Evolutionary conservation across 2,113 vertebrate species (phyloP).

Genomic region (Chaenocephalus aceratus): DNA sequence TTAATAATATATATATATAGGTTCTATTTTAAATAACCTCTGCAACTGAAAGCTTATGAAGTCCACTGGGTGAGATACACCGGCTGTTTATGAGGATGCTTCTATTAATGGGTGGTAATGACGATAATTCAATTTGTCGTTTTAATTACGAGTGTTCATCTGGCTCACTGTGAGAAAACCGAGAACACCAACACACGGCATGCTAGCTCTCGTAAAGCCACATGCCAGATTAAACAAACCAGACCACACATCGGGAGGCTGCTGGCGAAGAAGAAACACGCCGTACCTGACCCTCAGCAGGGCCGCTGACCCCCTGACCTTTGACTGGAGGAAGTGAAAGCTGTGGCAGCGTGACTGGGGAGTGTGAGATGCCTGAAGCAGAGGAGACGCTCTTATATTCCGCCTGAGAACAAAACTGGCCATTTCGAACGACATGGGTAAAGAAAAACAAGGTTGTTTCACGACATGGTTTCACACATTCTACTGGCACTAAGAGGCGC

Average conservation of each 20-base stretch:
- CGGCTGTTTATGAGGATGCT: not conserved
- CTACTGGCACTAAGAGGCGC: slow-evolving; percentile 20
- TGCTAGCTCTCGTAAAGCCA: slow-evolving; percentile 54
- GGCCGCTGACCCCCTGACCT: slow-evolving; percentile 71
- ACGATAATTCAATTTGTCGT: not conserved
- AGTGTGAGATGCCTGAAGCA: slow-evolving; percentile 71
- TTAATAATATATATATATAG: slow-evolving; percentile 18
- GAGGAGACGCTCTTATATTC: slow-evolving; percentile 37
- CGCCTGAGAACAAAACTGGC: slow-evolving; percentile 44
- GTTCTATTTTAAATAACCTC: slow-evolving; percentile 10
- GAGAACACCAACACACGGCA: slow-evolving; percentile 50
- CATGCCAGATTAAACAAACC: slow-evolving; percentile 76
- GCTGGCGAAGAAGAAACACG: slow-evolving; percentile 36
- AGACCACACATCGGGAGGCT: slow-evolving; percentile 75
- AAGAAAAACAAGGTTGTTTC: slow-evolving; percentile 52
- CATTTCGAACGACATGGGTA: slow-evolving; percentile 5
- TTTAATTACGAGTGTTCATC: slow-evolving; percentile 10
- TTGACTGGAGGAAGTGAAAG: slow-evolving; percentile 77
- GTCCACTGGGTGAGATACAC: not conserved
- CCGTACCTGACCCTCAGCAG: slow-evolving; percentile 68
- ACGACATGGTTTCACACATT: slow-evolving; percentile 39
- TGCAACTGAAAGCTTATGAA: slow-evolving; percentile 13
- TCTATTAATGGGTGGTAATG: not conserved
- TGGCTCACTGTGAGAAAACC: slow-evolving; percentile 19
- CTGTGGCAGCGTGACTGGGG: slow-evolving; percentile 60